A percentile compares a stretch with the other conserved stretches of the same genome.
phyloP scores from a whole-genome alignment of 2,113 vertebrate genomes.

The Lophius piscatorius region DNA sequence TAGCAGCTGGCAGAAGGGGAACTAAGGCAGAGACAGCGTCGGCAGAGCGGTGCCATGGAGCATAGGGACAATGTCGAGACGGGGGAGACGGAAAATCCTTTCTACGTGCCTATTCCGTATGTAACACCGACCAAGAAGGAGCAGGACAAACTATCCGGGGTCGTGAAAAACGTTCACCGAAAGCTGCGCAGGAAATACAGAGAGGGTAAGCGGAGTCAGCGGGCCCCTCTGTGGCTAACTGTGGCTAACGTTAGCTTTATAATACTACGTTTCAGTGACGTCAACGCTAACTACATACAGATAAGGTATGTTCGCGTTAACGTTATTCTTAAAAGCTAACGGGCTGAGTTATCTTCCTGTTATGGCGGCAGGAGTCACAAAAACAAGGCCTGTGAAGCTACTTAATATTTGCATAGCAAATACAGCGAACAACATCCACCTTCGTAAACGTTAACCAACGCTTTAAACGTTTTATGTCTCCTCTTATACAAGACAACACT shows the following conservation, averaged over 20 bases:
- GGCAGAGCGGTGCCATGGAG: conserved; percentile 69
- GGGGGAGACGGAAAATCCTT: conserved; percentile 60
- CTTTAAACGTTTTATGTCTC: too few species aligned
- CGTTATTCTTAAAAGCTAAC: neutral
- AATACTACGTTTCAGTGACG: too few species aligned
- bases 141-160: conserved; percentile 94
- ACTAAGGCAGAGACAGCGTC: conserved; percentile 36
- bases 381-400: conserved; percentile 50
- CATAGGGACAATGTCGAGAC: conserved; percentile 67
- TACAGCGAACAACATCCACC: neutral
- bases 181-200: conserved; percentile 95
- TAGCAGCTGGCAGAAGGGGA: conserved; percentile 48
- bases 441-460: too few species aligned
- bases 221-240: conserved; percentile 37
- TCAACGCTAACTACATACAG: too few species aligned
- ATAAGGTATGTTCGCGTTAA: too few species aligned
- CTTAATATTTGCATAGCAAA: conserved; percentile 10
- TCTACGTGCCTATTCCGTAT: conserved; percentile 52
- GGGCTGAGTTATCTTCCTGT: neutral
- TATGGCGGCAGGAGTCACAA: conserved; percentile 4
- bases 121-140: conserved; percentile 75
- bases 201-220: conserved; percentile 84
- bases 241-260: conserved; percentile 10
- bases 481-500: too few species aligned
- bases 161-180: conserved; percentile 94